Evolutionary conservation across 2,888 invertebrate species (phyloP).

Genomic region (Onchidella celtica): DNA sequence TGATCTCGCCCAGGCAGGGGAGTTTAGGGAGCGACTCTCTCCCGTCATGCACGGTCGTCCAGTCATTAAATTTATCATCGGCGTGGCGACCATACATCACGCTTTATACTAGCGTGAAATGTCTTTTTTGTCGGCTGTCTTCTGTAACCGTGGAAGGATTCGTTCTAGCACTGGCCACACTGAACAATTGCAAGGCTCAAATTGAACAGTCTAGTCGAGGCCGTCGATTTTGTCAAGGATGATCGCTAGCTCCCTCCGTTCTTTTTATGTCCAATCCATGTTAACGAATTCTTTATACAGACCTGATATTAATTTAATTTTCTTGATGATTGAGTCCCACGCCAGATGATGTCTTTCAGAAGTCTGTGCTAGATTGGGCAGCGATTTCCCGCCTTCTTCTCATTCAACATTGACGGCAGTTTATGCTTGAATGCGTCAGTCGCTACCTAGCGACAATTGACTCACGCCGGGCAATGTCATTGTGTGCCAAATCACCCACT

Average conservation of each 20-base stretch:
- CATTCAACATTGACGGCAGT: not conserved
- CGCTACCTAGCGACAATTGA: slow-evolving; percentile 17
- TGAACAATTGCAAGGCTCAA: not conserved
- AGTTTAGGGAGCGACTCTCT: not conserved
- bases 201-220: not conserved
- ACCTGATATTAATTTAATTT: slow-evolving; percentile 63
- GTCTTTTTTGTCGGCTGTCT: slow-evolving; percentile 6
- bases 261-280: slow-evolving; percentile 54
- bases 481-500: not conserved
- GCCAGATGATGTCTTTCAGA: not conserved
- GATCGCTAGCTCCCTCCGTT: not conserved
- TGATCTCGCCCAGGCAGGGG: not conserved
- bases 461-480: not conserved
- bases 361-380: not conserved
- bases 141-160: not conserved
- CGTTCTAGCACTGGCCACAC: not conserved
- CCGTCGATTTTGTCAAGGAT: not conserved
- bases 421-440: not conserved
- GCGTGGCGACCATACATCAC: slow-evolving; percentile 28
- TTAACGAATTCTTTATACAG: slow-evolving; percentile 63
- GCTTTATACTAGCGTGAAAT: slow-evolving; percentile 20
- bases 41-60: slow-evolving; percentile 21
- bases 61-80: slow-evolving; percentile 28
- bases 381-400: not conserved
- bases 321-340: slow-evolving; percentile 54